A percentile compares a stretch with the other conserved stretches of the same genome.
Conservation (phyloP, 2,888 invertebrate species). For the Antitype chi region DNA sequence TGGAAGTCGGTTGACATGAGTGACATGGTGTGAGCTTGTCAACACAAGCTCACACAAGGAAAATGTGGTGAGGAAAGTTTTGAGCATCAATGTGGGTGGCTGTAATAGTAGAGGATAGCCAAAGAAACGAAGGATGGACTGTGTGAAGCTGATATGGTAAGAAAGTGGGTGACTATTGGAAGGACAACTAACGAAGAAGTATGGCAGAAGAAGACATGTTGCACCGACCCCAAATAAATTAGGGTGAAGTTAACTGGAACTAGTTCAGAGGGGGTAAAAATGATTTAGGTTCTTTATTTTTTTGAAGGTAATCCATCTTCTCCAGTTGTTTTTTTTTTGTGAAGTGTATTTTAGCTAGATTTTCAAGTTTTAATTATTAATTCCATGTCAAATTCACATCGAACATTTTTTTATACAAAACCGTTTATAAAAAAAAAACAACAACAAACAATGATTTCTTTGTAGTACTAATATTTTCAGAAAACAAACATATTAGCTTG, state of each 20-base stretch:
- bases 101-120: background rate
- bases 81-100: background rate
- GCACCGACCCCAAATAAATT: background rate
- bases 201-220: background rate
- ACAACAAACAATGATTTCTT: constrained; percentile 33
- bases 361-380: background rate
- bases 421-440: constrained; percentile 9
- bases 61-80: background rate
- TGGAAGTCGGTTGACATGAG: background rate
- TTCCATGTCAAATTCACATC: constrained; percentile 3
- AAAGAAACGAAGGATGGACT: background rate
- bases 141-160: background rate
- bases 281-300: background rate
- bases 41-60: too few relatives aligned
- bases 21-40: too few relatives aligned
- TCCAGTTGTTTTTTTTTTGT: background rate
- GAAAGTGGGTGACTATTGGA: background rate
- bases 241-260: background rate
- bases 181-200: background rate
- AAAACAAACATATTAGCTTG: constrained; percentile 49
- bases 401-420: background rate
- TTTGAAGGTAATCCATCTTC: background rate
- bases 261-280: background rate
- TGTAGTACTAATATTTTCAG: constrained; percentile 40
- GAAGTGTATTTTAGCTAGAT: background rate